phyloP scores from a whole-genome alignment of 1,140 invertebrate species.

The Phthorimaea operculella region DNA sequence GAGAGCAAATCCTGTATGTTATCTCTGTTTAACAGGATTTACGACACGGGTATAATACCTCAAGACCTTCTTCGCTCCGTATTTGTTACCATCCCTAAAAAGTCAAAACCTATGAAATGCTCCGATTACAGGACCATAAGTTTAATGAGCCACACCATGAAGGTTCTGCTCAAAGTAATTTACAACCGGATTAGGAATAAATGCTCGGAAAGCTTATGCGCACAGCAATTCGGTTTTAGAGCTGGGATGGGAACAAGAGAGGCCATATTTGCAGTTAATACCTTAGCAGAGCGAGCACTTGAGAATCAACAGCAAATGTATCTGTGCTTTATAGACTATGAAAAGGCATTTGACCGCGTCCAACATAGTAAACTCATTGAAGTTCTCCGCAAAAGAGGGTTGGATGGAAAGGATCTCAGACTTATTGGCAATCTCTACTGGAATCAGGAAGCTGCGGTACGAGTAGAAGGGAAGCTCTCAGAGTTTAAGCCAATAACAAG shows the following conservation, averaged over 20 bases:
- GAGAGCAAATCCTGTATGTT: background rate
- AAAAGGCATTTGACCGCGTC: slow-evolving; percentile 5
- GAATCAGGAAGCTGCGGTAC: slow-evolving; percentile 12
- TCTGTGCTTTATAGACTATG: slow-evolving; percentile 3
- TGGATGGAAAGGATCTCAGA: slow-evolving; percentile 17
- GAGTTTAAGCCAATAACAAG: background rate
- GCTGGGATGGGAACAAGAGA: slow-evolving; percentile 9
- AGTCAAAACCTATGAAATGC: slow-evolving; percentile 4
- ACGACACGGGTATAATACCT: background rate
- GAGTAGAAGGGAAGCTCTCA: background rate
- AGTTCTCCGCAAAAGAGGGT: slow-evolving; percentile 8
- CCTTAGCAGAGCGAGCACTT: slow-evolving; percentile 6
- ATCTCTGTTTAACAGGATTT: slow-evolving; percentile 6
- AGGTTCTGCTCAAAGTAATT: background rate
- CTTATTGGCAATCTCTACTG: slow-evolving; percentile 18
- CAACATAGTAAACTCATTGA: slow-evolving; percentile 1
- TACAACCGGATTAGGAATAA: slow-evolving; percentile 1
- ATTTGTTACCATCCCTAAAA: slow-evolving; percentile 5
- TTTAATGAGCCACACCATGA: slow-evolving; percentile 6
- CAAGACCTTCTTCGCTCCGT: background rate
- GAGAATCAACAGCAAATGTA: background rate
- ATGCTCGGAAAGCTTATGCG: slow-evolving; percentile 6
- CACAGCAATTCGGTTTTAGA: slow-evolving; percentile 10
- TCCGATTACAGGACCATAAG: slow-evolving; percentile 1
- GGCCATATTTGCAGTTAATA: slow-evolving; percentile 9